A percentile compares a stretch with the other conserved stretches of the same genome.
Conservation (phyloP, 2,797 vertebrate species). For the Enteromius trimaculatus region DNA sequence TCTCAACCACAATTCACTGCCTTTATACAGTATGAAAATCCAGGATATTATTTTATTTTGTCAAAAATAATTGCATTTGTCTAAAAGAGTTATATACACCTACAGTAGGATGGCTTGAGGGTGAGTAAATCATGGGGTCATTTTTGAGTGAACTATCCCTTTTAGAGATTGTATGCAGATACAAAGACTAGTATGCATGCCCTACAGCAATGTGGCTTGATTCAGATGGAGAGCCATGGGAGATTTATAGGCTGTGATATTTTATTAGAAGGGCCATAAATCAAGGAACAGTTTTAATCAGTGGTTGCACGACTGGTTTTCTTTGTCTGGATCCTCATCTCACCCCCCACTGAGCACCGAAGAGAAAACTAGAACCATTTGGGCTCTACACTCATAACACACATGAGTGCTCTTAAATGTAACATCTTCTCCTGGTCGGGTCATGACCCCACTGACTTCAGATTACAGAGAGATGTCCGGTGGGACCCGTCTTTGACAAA, state of each 20-base stretch:
- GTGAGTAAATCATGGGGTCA: too few species aligned
- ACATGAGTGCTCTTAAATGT: slow-evolving; percentile 32
- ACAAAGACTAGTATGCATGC: slow-evolving; percentile 1
- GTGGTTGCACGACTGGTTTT: slow-evolving; percentile 32
- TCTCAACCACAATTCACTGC: too few species aligned
- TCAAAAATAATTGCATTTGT: too few species aligned
- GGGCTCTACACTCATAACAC: slow-evolving; percentile 7
- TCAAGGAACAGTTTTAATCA: slow-evolving; percentile 51
- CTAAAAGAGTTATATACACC: too few species aligned
- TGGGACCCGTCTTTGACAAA: slow-evolving; percentile 33
- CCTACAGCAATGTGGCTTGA: slow-evolving; percentile 26
- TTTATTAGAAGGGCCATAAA: slow-evolving; percentile 51
- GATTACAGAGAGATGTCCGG: slow-evolving; percentile 51
- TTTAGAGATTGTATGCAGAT: slow-evolving; percentile 22
- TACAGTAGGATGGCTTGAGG: too few species aligned
- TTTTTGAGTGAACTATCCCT: not conserved
- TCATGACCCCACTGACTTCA: slow-evolving; percentile 51
- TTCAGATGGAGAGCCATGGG: slow-evolving; percentile 22
- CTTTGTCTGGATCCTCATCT: slow-evolving; percentile 36
- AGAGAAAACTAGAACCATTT: slow-evolving; percentile 52
- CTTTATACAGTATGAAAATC: too few species aligned
- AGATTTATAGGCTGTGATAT: slow-evolving; percentile 53
- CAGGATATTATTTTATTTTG: too few species aligned
- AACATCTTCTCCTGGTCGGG: slow-evolving; percentile 28
- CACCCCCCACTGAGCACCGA: slow-evolving; percentile 32